Evolutionary conservation across 2,888 invertebrate species (phyloP).

Genomic region (Drosophila sordidula): DNA sequence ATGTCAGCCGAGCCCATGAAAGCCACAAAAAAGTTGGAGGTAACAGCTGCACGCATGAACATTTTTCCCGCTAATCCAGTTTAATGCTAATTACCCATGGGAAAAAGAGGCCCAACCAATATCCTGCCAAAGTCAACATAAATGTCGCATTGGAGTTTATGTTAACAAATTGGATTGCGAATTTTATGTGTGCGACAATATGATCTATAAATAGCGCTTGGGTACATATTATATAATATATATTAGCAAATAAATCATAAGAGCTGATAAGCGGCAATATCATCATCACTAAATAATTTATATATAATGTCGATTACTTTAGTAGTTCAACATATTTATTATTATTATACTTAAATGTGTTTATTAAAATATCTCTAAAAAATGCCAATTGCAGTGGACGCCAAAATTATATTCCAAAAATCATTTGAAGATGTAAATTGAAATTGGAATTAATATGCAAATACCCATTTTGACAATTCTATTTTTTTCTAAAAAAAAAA

Average conservation of each 20-base stretch:
- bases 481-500: no score
- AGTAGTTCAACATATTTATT: no score
- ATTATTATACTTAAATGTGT: no score
- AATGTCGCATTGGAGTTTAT: slow-evolving; percentile 5
- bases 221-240: background rate
- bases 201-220: background rate
- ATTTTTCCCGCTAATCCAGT: slow-evolving; percentile 46
- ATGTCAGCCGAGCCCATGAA: slow-evolving; percentile 55
- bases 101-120: slow-evolving; percentile 32
- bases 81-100: slow-evolving; percentile 50
- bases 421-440: no score
- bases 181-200: background rate
- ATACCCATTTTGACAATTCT: no score
- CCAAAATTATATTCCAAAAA: no score
- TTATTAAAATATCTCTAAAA: no score
- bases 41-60: slow-evolving; percentile 42
- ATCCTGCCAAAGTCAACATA: slow-evolving; percentile 38
- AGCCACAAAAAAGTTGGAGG: slow-evolving; percentile 10
- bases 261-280: no score
- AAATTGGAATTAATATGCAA: no score
- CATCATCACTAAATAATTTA: no score
- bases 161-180: slow-evolving; percentile 21
- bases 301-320: no score
- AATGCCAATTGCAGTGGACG: no score
- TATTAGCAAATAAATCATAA: background rate